These are phyloP conservation scores for Torymus texanus DNA, from an alignment of 2,888 invertebrate species.

Conservation along the genomic window DNA sequence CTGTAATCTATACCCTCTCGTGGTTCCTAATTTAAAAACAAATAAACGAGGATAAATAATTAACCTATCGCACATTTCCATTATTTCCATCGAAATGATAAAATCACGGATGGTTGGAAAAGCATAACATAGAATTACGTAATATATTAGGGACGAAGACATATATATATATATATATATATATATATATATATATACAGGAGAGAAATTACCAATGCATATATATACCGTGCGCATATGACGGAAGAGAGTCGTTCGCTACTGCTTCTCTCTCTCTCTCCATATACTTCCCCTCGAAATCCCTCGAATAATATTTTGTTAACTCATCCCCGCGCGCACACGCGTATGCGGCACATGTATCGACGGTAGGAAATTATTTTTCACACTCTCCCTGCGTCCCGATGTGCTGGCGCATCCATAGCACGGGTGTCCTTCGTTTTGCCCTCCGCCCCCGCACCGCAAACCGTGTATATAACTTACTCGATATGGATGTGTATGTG, in stretches of 20 bases:
- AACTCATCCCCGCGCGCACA: constrained; percentile 56
- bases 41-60: constrained; percentile 6
- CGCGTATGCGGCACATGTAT: constrained; percentile 66
- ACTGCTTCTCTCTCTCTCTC: background rate
- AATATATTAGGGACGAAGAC: constrained; percentile 10
- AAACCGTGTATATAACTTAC: too few relatives aligned
- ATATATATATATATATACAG: background rate
- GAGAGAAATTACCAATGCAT: constrained; percentile 42
- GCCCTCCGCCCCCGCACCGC: too few relatives aligned
- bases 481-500: background rate
- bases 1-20: too few relatives aligned
- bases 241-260: background rate
- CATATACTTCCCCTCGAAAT: constrained; percentile 30
- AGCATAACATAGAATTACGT: constrained; percentile 19
- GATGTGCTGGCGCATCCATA: too few relatives aligned
- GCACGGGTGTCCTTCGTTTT: background rate
- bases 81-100: too few relatives aligned
- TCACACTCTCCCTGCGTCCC: constrained; percentile 65
- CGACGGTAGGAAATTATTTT: constrained; percentile 73
- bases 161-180: background rate
- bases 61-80: background rate
- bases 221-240: constrained; percentile 16
- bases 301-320: constrained; percentile 56
- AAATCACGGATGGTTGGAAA: background rate
- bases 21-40: too few relatives aligned